Percentiles rank a stretch among this genome's conserved stretches.
Evolutionary conservation across 2,888 invertebrate genomes (phyloP).

Genomic region (Osedax frankpressi): DNA sequence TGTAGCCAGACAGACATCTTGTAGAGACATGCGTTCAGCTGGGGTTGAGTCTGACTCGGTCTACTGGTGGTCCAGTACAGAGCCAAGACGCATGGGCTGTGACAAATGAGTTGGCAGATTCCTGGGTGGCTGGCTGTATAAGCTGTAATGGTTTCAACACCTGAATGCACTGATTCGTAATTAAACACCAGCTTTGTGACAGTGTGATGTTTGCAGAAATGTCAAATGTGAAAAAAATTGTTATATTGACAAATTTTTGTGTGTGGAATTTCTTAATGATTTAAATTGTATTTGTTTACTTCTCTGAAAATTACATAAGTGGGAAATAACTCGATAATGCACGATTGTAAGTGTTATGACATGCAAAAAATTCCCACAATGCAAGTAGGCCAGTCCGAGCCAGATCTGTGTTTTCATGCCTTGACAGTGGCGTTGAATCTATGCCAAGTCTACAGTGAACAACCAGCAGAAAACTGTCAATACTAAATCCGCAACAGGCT

Average conservation of each 20-base stretch:
- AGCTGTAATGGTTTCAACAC: background rate
- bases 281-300: background rate
- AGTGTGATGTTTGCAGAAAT: background rate
- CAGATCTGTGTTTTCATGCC: background rate
- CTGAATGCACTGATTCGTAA: background rate
- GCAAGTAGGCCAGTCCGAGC: background rate
- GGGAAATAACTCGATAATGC: background rate
- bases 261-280: background rate
- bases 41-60: background rate
- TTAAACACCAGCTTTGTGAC: background rate
- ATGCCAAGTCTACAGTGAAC: background rate
- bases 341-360: background rate
- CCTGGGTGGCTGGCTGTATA: too few relatives aligned
- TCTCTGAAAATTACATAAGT: background rate
- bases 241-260: background rate
- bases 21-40: background rate
- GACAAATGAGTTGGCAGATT: background rate
- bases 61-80: background rate
- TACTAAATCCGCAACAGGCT: background rate
- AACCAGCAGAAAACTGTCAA: background rate
- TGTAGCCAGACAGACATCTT: constrained; percentile 3
- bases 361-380: background rate
- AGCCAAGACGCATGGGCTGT: background rate
- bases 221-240: background rate
- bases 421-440: background rate